Evolutionary conservation across 2,113 vertebrate genomes (phyloP).

Genomic region (Electrona antarctica): DNA sequence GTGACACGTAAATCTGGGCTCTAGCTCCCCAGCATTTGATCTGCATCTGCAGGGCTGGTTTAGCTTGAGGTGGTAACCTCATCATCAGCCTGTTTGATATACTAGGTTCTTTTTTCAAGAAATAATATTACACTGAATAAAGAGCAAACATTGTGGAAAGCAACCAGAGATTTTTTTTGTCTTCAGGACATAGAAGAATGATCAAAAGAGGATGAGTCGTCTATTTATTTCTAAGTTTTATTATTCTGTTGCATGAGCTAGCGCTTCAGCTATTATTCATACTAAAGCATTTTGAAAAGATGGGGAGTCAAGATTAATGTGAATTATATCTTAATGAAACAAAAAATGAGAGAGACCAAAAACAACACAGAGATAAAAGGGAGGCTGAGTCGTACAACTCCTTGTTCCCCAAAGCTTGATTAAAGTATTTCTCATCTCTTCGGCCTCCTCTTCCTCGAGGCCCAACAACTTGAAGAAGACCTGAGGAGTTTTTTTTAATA

Average conservation of each 20-base stretch:
- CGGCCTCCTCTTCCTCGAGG: not conserved
- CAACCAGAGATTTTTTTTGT: not conserved
- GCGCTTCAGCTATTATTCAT: conserved; percentile 37
- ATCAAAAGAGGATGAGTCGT: conserved; percentile 45
- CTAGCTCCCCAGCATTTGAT: conserved; percentile 31
- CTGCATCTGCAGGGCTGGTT: conserved; percentile 39
- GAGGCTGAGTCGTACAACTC: no score
- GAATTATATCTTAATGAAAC: conserved; percentile 18
- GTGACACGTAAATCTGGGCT: conserved; percentile 44
- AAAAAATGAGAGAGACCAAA: conserved; percentile 27
- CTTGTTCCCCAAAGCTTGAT: no score
- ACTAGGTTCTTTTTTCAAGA: conserved; percentile 29
- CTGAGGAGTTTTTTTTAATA: conserved; percentile 54
- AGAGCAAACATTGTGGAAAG: conserved; percentile 24
- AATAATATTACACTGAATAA: conserved; percentile 47
- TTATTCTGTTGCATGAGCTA: conserved; percentile 59
- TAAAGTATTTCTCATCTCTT: not conserved
- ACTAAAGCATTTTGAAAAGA: conserved; percentile 21
- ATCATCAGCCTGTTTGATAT: conserved; percentile 37
- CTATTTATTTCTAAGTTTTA: conserved; percentile 37
- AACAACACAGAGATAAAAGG: conserved; percentile 7
- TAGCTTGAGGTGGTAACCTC: conserved; percentile 49
- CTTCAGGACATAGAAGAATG: conserved; percentile 50
- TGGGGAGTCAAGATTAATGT: no score
- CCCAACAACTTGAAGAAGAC: not conserved